A percentile compares a stretch with the other conserved stretches of the same genome.
phyloP scores from a whole-genome alignment of 1,140 invertebrate genomes.

The Heliconius congener region DNA sequence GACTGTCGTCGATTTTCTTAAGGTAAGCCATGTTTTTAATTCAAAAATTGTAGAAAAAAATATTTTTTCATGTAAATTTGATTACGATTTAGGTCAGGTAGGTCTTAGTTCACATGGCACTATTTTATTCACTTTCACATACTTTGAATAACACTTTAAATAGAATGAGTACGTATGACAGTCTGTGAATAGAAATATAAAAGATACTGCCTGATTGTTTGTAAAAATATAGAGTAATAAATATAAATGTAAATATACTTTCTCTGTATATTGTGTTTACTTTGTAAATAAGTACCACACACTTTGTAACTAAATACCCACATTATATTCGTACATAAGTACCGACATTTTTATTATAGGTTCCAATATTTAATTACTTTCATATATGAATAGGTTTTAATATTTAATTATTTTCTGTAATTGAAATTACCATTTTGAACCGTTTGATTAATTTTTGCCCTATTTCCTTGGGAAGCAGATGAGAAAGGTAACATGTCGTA shows the following conservation, averaged over 20 bases:
- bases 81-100: not conserved
- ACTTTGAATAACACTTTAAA: not conserved
- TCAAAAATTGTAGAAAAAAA: not conserved
- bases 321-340: not conserved
- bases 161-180: slow-evolving; percentile 3
- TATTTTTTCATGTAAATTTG: not conserved
- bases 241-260: not conserved
- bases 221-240: not conserved
- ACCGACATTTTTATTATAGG: not conserved
- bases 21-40: slow-evolving; percentile 81
- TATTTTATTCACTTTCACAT: not conserved
- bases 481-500: slow-evolving; percentile 73
- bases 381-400: not conserved
- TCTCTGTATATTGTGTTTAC: not conserved
- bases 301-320: not conserved
- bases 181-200: not conserved
- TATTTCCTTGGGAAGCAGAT: slow-evolving; percentile 76
- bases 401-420: not conserved
- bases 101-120: not conserved
- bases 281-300: not conserved
- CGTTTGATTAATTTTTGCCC: slow-evolving; percentile 69
- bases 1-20: slow-evolving; percentile 90
- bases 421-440: slow-evolving; percentile 47
- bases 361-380: not conserved
- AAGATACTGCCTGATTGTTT: not conserved